phyloP scores from a whole-genome alignment of 2,888 invertebrate species.

The Phrixothrix hirtus region DNA sequence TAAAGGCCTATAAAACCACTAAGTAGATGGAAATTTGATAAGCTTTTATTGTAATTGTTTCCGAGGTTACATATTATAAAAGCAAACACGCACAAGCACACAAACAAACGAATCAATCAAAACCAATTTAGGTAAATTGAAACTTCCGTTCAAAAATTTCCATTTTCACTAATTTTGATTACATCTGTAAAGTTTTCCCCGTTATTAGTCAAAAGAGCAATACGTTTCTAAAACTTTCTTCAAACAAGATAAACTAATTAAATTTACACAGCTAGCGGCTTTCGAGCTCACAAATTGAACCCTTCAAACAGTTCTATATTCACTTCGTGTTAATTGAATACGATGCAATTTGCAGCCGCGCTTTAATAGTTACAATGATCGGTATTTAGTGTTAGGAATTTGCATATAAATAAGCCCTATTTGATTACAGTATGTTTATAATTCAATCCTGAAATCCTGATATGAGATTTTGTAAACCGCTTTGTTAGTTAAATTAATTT shows the following conservation, averaged over 20 bases:
- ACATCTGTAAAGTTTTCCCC: too few species aligned
- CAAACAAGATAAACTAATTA: constrained; percentile 10
- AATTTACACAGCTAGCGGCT: constrained; percentile 5
- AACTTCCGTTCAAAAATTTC: too few species aligned
- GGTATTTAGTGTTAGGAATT: constrained; percentile 11
- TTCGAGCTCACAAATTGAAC: constrained; percentile 2
- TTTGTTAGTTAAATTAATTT: too few species aligned
- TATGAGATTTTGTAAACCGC: too few species aligned
- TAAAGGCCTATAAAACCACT: too few species aligned
- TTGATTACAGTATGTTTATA: background rate
- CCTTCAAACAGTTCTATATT: constrained; percentile 6
- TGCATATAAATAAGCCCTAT: constrained; percentile 1
- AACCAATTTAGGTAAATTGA: too few species aligned
- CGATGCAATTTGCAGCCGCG: constrained; percentile 11
- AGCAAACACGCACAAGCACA: too few species aligned
- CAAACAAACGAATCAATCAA: too few species aligned
- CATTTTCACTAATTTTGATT: too few species aligned
- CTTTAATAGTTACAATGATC: constrained; percentile 7
- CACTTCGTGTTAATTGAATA: constrained; percentile 12
- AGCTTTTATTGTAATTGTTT: too few species aligned
- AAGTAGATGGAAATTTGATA: too few species aligned
- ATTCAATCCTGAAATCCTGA: background rate
- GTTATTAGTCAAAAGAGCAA: background rate
- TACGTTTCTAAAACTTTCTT: background rate
- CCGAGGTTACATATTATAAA: too few species aligned